Base-by-base conservation (phyloP, 2,888 invertebrate species). In the Lasioglossum lativentre region DNA sequence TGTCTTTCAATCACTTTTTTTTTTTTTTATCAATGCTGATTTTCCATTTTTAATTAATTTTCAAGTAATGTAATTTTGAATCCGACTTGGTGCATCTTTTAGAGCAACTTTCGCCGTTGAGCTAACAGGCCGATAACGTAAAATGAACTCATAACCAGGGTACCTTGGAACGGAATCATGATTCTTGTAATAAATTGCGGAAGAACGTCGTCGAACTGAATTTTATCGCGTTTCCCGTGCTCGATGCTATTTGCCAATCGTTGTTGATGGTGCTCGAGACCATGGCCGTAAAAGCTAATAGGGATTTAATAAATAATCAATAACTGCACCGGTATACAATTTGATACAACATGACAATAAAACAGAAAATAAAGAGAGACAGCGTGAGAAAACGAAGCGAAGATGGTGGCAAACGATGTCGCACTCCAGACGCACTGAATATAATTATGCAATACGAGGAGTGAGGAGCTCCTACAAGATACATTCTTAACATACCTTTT, bases 241-340 rank as follows among this genome's bases (percentile, higher is more conserved):
- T 23, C 23, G 34, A 23, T 68, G 34, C 38, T 68, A 68, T 68
- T 68, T 68, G 68, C 68, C 68, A 12, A 68, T 23, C 68, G 38
- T 68, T 38, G 68, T 38, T 38, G 68, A 68, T 68, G 68, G 68
- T 38, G 68, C 68, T 23, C 38, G 68, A 68, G 68, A 38, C 1
- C 4, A 38, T 23, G 38, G 12, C 3, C 38, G 10, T 68, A 68
- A 68, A 68, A 38, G 68, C 23, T 8, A 68, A 68, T 38, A 23
- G 68, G 68, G 38, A 68, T 68, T 68, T 68, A 23, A 68, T 68
- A 68, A 38, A 38, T 68, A 23, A 23, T 10, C 38, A 23, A 68
- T 68, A 68, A 68, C 68, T 68, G 68, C 34, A 23, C 38, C 23
- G 8, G 1, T 12, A 12, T 38, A 38, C 34, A 68, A 68, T 38